phyloP scores from a whole-genome alignment of 2,888 invertebrate genomes.

The Parapristionchus giblindavisi region DNA sequence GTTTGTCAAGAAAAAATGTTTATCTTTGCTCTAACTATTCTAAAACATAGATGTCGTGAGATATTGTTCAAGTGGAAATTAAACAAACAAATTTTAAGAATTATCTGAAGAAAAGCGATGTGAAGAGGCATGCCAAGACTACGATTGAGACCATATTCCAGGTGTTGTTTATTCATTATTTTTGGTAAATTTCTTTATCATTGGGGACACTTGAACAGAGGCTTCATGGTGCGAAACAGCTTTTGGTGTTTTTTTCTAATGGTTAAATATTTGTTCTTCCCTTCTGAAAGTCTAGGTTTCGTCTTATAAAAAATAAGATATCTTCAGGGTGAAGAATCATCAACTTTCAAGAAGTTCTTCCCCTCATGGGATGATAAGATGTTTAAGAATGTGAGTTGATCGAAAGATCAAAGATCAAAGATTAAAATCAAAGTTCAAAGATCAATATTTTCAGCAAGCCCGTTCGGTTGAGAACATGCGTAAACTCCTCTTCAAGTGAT shows the following conservation, averaged over 20 bases:
- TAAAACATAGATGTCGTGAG: neutral
- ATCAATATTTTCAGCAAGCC: slow-evolving; percentile 44
- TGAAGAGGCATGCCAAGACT: slow-evolving; percentile 78
- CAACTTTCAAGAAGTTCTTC: slow-evolving; percentile 81
- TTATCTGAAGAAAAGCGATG: slow-evolving; percentile 78
- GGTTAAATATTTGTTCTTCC: neutral
- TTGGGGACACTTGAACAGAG: no score
- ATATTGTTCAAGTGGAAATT: neutral
- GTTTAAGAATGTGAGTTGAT: slow-evolving; percentile 45
- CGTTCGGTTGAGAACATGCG: slow-evolving; percentile 52
- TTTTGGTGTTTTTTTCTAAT: neutral
- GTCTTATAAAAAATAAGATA: neutral
- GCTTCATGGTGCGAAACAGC: no score
- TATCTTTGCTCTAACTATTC: no score
- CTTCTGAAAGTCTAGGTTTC: neutral
- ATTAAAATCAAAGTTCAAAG: neutral
- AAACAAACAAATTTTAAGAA: slow-evolving; percentile 74
- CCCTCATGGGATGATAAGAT: slow-evolving; percentile 77
- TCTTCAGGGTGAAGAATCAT: slow-evolving; percentile 80
- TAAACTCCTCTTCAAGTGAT: slow-evolving; percentile 53
- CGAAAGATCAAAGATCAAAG: slow-evolving; percentile 3
- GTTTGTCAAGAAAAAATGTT: no score
- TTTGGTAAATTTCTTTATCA: neutral
- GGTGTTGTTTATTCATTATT: slow-evolving; percentile 75
- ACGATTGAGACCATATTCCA: slow-evolving; percentile 81